Evolutionary conservation across 2,797 vertebrate species (phyloP).

Genomic region (Peromyscus nudipes): DNA sequence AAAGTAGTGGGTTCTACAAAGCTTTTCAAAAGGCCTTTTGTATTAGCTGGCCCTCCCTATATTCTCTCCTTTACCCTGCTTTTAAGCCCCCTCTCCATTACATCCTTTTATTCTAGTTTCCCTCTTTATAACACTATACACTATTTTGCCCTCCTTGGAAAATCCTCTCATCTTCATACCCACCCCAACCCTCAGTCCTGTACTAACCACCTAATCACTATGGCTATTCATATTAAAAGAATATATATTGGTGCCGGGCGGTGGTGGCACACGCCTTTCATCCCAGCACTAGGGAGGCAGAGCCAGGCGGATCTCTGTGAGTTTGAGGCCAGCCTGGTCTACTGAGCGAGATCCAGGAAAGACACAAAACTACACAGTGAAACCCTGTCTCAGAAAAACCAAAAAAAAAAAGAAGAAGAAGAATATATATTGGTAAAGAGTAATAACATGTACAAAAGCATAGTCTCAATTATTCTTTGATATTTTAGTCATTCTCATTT

Average conservation of each 20-base stretch:
- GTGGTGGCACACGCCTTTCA: too few species aligned
- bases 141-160: neutral
- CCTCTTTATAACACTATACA: neutral
- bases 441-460: neutral
- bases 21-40: neutral
- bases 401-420: neutral
- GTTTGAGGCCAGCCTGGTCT: too few species aligned
- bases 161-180: neutral
- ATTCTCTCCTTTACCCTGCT: neutral
- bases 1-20: neutral
- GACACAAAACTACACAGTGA: too few species aligned
- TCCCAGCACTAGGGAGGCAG: too few species aligned
- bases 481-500: conserved; percentile 44
- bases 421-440: neutral
- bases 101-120: neutral
- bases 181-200: neutral
- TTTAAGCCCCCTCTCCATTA: neutral
- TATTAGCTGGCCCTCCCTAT: neutral
- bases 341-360: too few species aligned
- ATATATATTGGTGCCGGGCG: neutral
- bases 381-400: too few species aligned
- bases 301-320: too few species aligned
- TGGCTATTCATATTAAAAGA: neutral
- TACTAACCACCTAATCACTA: neutral
- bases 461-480: conserved; percentile 28